These are phyloP conservation scores for Amphimedon queenslandica DNA, from an alignment of 37 sponge, comb jelly and placozoan species.

Conservation along the genomic window DNA sequence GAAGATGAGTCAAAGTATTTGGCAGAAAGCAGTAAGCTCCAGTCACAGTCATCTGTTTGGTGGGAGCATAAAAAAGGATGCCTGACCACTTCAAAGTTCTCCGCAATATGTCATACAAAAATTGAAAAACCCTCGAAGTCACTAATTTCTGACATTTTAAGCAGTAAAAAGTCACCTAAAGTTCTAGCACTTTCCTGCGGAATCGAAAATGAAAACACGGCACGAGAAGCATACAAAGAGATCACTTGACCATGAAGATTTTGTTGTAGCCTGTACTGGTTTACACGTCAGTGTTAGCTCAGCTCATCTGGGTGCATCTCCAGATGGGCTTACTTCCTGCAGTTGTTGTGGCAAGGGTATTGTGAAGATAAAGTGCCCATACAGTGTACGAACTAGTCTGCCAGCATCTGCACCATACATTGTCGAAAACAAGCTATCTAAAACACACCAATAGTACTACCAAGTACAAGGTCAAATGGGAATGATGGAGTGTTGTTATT, in stretches of 20 bases:
- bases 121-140: conserved; percentile 1
- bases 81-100: conserved; percentile 18
- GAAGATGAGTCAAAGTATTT: conserved; percentile 17
- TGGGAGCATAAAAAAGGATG: conserved; percentile 15
- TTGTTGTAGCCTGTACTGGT: background rate
- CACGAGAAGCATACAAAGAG: background rate
- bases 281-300: background rate
- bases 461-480: background rate
- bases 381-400: background rate
- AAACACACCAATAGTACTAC: background rate
- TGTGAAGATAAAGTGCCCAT: background rate
- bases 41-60: conserved; percentile 2
- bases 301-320: background rate
- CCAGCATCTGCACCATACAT: background rate
- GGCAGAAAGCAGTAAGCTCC: conserved; percentile 14
- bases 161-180: background rate
- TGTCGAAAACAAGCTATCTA: background rate
- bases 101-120: conserved; percentile 2
- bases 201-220: background rate
- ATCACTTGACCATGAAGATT: background rate
- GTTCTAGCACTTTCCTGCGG: background rate
- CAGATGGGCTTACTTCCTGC: background rate
- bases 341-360: background rate
- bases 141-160: background rate
- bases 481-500: background rate